Base-by-base conservation (phyloP, 2,888 invertebrate species). In the Halocaridina rubra region DNA sequence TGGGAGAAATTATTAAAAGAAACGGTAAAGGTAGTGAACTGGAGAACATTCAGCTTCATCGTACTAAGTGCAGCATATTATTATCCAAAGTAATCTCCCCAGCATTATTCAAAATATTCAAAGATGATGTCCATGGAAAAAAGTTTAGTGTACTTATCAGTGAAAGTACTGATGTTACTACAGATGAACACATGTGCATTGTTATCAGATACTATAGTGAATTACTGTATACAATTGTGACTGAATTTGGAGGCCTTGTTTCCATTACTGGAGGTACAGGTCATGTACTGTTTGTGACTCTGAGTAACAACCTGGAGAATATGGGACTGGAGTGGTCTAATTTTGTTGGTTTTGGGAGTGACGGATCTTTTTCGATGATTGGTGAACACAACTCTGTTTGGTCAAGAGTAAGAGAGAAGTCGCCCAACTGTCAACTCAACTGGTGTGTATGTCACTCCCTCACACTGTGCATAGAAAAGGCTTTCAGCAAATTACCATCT, bases 11-110 rank as follows among this genome's bases (percentile, higher is more conserved):
- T 24, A 76, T 59, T 27, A 76, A 57, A 30, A 76, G 19, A 30
- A 76, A 75, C 24, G 75, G 75, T 29, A 75, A 46, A 75, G 75
- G 75, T 29, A 75, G 75, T 22, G 53, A 75, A 75, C 53, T 53
- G 27, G 46, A 75, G 24, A 53, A 75, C 27, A 39, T 75, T n/a
- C 75, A 75, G 53, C 53, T 75, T 5, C 75, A 75, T 53, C 39
- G 75, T 39, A 75, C 75, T 5, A 75, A 75, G 27, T 75, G 39
- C 27, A 75, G 46, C 29, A 75, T 46, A 53, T 46, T 75, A 10
- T 46, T 24, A 46, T 75, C 32, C 29, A 75, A 39, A 75, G 57
- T 53, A 24, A 19, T 76, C 19, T 76, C 61, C 32, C 57, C 76
- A 24, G 59, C 32, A 29, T 59, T 76, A n/a, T n/a, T n/a, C n/a